Evolutionary conservation across 2,113 vertebrate species (phyloP).

Genomic region (Micromys minutus): DNA sequence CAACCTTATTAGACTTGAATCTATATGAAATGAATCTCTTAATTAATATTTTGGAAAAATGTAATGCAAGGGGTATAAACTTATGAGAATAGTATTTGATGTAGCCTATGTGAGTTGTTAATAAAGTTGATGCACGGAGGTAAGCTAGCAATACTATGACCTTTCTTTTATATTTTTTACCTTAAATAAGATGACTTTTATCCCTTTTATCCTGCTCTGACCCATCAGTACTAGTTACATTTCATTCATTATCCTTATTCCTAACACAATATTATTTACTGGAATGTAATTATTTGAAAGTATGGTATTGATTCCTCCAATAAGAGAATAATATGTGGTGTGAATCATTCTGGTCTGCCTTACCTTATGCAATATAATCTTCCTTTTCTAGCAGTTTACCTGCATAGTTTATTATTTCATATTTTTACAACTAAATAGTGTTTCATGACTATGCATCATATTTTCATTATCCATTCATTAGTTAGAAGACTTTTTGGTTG

Average conservation of each 20-base stretch:
- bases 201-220: background rate
- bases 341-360: background rate
- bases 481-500: background rate
- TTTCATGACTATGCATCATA: background rate
- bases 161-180: background rate
- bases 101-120: background rate
- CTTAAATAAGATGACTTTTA: background rate
- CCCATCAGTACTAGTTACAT: background rate
- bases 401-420: background rate
- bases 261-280: background rate
- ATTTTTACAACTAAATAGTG: background rate
- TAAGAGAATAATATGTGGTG: background rate
- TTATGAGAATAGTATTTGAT: background rate
- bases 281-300: background rate
- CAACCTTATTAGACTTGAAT: background rate
- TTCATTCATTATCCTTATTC: background rate
- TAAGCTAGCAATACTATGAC: background rate
- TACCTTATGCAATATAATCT: no score
- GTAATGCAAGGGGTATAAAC: background rate
- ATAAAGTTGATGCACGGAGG: background rate
- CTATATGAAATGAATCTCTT: background rate
- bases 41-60: constrained; percentile 14
- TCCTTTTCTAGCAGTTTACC: background rate
- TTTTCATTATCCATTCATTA: no score
- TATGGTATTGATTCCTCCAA: background rate